Base-by-base conservation (phyloP, 2,797 vertebrate species). In the Florisuga fusca region DNA sequence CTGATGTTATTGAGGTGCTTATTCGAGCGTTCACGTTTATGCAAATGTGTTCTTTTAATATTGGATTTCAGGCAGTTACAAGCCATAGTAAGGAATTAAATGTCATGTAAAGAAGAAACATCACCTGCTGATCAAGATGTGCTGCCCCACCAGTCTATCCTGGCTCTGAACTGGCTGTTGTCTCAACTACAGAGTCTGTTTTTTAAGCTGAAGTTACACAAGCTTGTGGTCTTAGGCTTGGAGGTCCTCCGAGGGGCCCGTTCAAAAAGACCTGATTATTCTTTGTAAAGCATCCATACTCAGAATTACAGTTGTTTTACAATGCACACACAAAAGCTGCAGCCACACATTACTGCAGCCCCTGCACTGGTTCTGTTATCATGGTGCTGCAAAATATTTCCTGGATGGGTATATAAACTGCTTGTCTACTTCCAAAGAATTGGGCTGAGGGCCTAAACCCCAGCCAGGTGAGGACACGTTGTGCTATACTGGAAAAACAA, bases 81-180 rank as follows among this genome's bases (percentile, higher is more conserved):
- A 76, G 41, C 55, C 0, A 1, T 29, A 73, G 45, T 74, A 87
- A 87, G 64, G 54, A 83, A 83, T 90, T 79, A 71, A 66, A 76
- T 64, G 50, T 64, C 68, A 67, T 10, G n/a, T 68, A 83, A 82
- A 87, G 61, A 95, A 80, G 67, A 95, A 87, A 53, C 66, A 57
- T n/a, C 33, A 82, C 45, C 48, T 9, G 23, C 17, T 83, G 67
- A 73, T 72, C 36, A 46, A 67, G 66, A 54, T 23, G 5, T 3
- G 7, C 54, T 88, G 38, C 58, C 66, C 54, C 19, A 71, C 27
- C 41, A 46, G 41, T 43, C 64, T 82, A 6, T 50, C 3, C 45
- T 67, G 53, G 43, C 53, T 78, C 33, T 51, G 74, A 69, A 61
- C 12, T 77, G 31, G 33, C 31, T 84, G 9, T 48, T 45, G 34